Evolutionary conservation across 2,113 vertebrate species (phyloP).

Genomic region (Marmota flaviventris): DNA sequence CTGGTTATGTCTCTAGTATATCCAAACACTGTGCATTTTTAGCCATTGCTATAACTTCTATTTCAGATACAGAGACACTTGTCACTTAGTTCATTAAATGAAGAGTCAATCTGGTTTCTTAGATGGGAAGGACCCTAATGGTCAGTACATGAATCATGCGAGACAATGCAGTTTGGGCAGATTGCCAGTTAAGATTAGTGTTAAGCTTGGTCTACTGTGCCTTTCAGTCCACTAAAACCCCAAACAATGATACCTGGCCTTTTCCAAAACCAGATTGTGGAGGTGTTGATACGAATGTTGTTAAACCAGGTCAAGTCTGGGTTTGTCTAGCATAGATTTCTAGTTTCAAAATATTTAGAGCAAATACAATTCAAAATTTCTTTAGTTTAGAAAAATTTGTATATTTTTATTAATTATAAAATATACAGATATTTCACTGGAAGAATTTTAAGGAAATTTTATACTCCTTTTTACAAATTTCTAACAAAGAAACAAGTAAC

Average conservation of each 20-base stretch:
- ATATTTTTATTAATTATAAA: not conserved
- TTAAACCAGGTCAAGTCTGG: not conserved
- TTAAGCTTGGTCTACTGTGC: no score
- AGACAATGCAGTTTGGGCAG: not conserved
- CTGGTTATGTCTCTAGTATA: not conserved
- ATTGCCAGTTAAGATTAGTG: not conserved
- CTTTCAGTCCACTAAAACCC: not conserved
- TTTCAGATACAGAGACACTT: not conserved
- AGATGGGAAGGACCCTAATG: not conserved
- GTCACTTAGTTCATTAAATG: not conserved
- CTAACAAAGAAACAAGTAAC: not conserved
- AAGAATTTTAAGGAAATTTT: constrained; percentile 4
- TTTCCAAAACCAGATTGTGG: not conserved
- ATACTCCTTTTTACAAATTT: not conserved
- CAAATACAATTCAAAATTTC: constrained; percentile 2
- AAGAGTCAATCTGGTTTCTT: not conserved
- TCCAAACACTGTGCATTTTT: not conserved
- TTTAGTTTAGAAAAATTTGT: not conserved
- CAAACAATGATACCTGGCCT: no score
- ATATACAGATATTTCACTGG: not conserved
- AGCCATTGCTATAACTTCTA: not conserved
- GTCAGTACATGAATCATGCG: no score
- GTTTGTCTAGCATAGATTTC: not conserved
- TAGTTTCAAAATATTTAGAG: constrained; percentile 21
- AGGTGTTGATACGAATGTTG: not conserved